These are phyloP conservation scores for Ryuthela nishihirai DNA, from an alignment of 2,888 invertebrate genomes.

Conservation along the genomic window DNA sequence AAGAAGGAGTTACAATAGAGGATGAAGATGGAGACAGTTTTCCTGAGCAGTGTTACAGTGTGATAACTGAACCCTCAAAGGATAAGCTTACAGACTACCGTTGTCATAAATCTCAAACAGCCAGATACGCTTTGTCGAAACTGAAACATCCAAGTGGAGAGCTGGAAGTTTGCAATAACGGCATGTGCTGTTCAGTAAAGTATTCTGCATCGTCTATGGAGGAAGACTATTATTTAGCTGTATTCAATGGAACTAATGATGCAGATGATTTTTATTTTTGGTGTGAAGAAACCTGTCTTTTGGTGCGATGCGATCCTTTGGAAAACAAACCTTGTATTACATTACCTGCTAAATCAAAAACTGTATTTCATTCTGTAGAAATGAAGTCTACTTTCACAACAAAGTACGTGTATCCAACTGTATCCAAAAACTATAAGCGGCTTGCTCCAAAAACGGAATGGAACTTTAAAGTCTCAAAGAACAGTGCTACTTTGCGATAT, in stretches of 20 bases:
- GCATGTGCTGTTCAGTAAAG: conserved; percentile 35
- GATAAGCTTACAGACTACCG: conserved; percentile 8
- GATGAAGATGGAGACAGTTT: conserved; percentile 20
- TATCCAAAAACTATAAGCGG: conserved; percentile 12
- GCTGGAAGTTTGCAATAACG: conserved; percentile 26
- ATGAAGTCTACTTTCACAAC: conserved; percentile 8
- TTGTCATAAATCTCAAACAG: conserved; percentile 2
- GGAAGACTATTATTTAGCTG: conserved; percentile 26
- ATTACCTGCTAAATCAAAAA: conserved; percentile 11
- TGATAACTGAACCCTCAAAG: conserved; percentile 1
- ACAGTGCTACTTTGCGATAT: conserved; percentile 5
- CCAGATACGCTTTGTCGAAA: conserved; percentile 20
- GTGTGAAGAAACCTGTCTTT: conserved; percentile 25
- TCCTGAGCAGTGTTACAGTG: conserved; percentile 9
- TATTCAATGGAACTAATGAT: conserved; percentile 21
- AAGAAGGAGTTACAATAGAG: conserved; percentile 1
- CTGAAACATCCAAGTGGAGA: conserved; percentile 2
- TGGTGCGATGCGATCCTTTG: conserved; percentile 21
- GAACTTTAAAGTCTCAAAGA: not conserved
- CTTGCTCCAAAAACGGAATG: conserved; percentile 18
- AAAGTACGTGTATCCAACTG: conserved; percentile 11
- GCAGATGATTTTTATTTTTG: conserved; percentile 10
- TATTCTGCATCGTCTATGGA: conserved; percentile 17
- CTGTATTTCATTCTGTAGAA: conserved; percentile 10
- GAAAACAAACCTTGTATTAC: conserved; percentile 7